Evolutionary conservation across 2,888 invertebrate species (phyloP), one percentile per base, ranked within the genome.

Genomic region (Ischnus inquisitorius): DNA sequence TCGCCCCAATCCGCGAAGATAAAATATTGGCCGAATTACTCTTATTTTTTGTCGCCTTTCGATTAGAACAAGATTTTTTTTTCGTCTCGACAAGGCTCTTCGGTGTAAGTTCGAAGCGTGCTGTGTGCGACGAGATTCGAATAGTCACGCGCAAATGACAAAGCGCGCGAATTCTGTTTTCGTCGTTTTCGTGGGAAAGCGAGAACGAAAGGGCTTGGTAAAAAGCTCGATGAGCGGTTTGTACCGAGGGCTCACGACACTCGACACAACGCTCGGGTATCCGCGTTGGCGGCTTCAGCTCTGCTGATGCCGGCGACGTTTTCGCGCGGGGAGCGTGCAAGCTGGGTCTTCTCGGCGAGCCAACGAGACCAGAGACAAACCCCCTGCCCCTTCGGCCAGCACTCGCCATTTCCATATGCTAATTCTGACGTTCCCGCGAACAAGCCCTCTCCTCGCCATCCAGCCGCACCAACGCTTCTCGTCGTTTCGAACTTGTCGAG

Each of bases 401-500:
- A 85, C 77, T 83, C 84, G 76, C 67, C 57, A 84, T 84, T 84
- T 84, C 83, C 83, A 84, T 84, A 84, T 84, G 83, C 83, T 84
- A 84, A 84, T 84, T 84, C 72, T 72, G 67, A 79, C 86, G 86
- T 46, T 12, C 60, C 77, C 69, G 79, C 77, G 79, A 85, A 85
- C 82, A 83, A 85, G 81, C 81, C 39, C 74, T 81, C 82, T 19
- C 25, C 67, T 57, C 82, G 60, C 77, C 60, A 54, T 62, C 81
- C 65, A 71, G 34, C 65, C 57, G 57, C 65, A 64, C 68, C 78
- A 86, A 88, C 81, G 72, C 83, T 83, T 86, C 86, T 84, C 84
- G 86, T 87, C 87, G 86, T 87, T 89, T 85, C 88, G 75, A 84
- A 82, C 82, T 84, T 84, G 84, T 84, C 84, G 81, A 79, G 84